These are phyloP conservation scores for Ornithorhynchus anatinus DNA, from an alignment of 2,113 vertebrate species.

Conservation along the genomic window DNA sequence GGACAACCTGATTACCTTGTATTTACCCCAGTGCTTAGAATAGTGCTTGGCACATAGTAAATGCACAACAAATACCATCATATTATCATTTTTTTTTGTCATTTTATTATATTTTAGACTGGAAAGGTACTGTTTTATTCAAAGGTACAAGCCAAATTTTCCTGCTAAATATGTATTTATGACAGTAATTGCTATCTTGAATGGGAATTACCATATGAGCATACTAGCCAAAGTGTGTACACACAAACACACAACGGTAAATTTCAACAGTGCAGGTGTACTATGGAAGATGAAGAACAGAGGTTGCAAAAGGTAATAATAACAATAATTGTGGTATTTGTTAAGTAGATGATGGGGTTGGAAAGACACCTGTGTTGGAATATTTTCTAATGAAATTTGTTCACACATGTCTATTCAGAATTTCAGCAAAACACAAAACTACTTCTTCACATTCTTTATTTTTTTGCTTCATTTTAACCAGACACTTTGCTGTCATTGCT, in stretches of 20 bases:
- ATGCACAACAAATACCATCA: too few species aligned
- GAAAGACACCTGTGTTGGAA: constrained; percentile 14
- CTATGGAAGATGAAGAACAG: constrained; percentile 6
- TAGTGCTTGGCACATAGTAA: too few species aligned
- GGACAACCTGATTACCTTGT: too few species aligned
- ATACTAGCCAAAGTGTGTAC: neutral
- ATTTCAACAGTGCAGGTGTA: neutral
- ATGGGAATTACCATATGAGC: neutral
- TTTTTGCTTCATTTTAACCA: constrained; percentile 66
- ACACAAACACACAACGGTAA: neutral
- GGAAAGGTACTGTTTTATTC: neutral
- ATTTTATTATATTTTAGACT: neutral
- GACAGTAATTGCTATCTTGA: neutral
- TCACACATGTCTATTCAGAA: constrained; percentile 55
- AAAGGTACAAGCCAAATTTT: neutral
- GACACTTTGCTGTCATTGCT: constrained; percentile 70
- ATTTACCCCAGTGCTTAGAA: too few species aligned
- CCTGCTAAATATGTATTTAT: neutral
- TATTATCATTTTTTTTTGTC: too few species aligned
- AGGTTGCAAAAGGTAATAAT: neutral
- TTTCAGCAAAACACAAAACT: constrained; percentile 46
- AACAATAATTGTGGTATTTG: too few species aligned
- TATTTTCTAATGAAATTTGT: constrained; percentile 43
- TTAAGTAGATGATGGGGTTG: constrained; percentile 21
- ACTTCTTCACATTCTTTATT: constrained; percentile 35